These are phyloP conservation scores for Sarcophilus harrisii DNA, from an alignment of 2,797 vertebrate genomes.

Conservation along the genomic window DNA sequence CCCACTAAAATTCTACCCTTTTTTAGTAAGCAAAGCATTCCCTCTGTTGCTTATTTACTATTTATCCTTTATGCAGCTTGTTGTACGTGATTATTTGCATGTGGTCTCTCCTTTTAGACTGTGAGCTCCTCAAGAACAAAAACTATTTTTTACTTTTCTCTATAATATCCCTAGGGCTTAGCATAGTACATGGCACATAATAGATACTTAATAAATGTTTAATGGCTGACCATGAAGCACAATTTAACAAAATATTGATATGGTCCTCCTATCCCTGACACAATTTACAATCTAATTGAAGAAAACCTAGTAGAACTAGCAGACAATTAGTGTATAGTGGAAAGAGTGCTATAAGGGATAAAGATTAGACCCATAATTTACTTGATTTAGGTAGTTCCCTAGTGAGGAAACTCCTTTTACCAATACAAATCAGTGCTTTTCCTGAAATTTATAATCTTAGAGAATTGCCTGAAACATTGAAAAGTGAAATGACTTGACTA, in stretches of 20 bases:
- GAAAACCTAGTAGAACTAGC: not conserved
- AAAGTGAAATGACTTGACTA: not conserved
- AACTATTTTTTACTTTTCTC: not conserved
- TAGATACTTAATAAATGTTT: not conserved
- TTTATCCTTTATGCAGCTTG: not conserved
- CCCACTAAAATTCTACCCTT: not conserved
- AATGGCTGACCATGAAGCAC: not conserved
- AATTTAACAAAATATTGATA: not conserved
- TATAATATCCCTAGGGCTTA: not conserved
- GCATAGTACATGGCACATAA: not conserved
- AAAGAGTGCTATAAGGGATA: not conserved
- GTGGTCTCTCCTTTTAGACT: not conserved
- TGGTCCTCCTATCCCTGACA: not conserved
- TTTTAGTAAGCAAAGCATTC: not conserved
- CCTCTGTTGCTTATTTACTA: not conserved
- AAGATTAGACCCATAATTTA: not conserved
- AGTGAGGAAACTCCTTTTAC: not conserved
- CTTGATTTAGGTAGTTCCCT: not conserved
- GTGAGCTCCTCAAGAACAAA: not conserved
- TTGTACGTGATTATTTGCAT: not conserved
- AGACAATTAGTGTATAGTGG: not conserved
- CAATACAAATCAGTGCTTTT: not conserved
- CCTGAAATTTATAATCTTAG: not conserved
- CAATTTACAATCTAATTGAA: not conserved
- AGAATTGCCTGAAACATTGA: not conserved